phyloP scores from a whole-genome alignment of 2,888 invertebrate species.

The Eretmocerus hayati region DNA sequence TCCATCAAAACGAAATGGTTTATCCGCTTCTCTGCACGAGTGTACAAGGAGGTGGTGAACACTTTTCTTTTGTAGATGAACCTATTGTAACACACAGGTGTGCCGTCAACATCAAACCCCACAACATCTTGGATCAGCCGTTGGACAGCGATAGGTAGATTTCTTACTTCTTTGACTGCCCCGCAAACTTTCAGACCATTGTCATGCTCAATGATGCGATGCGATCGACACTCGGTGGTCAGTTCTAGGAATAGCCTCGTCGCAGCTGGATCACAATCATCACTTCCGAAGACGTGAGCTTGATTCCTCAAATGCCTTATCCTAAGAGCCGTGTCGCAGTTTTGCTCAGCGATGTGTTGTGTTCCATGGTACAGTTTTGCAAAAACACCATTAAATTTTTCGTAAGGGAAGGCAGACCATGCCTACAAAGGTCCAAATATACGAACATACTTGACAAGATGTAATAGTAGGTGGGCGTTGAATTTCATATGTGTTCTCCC shows the following conservation, averaged over 20 bases:
- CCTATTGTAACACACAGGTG: too few relatives aligned
- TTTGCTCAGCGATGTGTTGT: constrained; percentile 16
- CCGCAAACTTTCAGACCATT: too few relatives aligned
- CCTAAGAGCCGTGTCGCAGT: constrained; percentile 1
- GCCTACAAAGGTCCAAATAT: constrained; percentile 14
- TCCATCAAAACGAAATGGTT: too few relatives aligned
- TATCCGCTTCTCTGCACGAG: too few relatives aligned
- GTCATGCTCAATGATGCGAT: too few relatives aligned
- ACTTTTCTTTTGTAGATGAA: too few relatives aligned
- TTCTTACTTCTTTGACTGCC: too few relatives aligned
- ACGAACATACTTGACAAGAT: constrained; percentile 12
- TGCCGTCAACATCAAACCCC: too few relatives aligned
- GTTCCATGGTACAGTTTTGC: constrained; percentile 8
- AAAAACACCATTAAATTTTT: constrained; percentile 16
- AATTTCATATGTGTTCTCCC: constrained; percentile 9
- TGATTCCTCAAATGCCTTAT: neutral
- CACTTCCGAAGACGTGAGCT: neutral
- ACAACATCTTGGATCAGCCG: too few relatives aligned
- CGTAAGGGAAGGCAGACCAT: constrained; percentile 16
- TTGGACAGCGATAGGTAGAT: too few relatives aligned
- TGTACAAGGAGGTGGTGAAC: too few relatives aligned
- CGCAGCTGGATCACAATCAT: neutral
- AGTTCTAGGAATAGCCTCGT: neutral
- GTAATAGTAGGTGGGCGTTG: constrained; percentile 17
- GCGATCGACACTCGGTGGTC: neutral